These are phyloP conservation scores for Bombus polaris DNA, from an alignment of 1,140 invertebrate species.

Conservation along the genomic window DNA sequence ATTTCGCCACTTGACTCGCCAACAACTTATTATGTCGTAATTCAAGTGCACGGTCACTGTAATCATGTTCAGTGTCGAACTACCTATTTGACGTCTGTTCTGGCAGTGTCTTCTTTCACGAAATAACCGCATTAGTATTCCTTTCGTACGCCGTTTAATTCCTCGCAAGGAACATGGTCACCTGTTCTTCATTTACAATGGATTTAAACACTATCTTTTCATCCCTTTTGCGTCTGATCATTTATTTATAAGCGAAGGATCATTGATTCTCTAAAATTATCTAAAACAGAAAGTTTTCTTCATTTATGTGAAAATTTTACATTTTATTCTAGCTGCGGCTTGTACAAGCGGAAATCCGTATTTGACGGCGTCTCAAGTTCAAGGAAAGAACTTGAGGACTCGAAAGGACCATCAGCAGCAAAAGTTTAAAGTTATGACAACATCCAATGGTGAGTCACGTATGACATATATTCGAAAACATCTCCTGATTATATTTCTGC, in stretches of 20 bases:
- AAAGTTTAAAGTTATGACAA: conserved; percentile 45
- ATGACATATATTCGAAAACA: neutral
- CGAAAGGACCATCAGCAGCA: neutral
- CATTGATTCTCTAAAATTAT: neutral
- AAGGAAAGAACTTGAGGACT: conserved; percentile 2
- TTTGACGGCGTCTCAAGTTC: conserved; percentile 22
- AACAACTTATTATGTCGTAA: conserved; percentile 46
- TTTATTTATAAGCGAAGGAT: neutral
- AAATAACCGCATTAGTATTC: conserved; percentile 20
- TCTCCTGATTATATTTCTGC: neutral
- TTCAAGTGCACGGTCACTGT: conserved; percentile 54
- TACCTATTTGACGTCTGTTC: conserved; percentile 13
- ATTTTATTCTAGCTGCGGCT: neutral
- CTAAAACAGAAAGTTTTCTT: neutral
- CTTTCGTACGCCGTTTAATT: conserved; percentile 17
- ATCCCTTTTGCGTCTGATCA: neutral
- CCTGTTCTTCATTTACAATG: neutral
- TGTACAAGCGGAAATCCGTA: conserved; percentile 11
- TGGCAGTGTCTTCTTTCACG: conserved; percentile 35
- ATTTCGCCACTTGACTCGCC: conserved; percentile 42
- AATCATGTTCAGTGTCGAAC: conserved; percentile 38
- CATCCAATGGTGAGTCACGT: conserved; percentile 35
- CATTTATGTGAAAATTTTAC: neutral
- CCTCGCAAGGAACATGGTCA: neutral
- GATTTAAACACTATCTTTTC: neutral